Evolutionary conservation across 2,888 invertebrate genomes (phyloP), one percentile per base, ranked within the genome.

Genomic region (Gastracanthus pulcherrimus): DNA sequence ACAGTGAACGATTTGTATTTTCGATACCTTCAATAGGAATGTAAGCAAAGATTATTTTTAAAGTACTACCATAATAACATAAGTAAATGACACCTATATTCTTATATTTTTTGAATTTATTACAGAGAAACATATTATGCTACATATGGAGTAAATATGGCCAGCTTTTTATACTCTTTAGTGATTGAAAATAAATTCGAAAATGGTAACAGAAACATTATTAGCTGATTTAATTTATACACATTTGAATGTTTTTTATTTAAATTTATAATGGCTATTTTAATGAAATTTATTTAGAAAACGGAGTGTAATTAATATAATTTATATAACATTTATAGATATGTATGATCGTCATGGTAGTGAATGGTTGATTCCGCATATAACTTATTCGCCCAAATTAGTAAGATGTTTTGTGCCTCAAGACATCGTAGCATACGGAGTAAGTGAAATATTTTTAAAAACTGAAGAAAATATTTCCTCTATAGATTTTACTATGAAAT

Each of bases 111-210:
- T 36, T 71, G 3, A 36, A 11, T 31, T 72, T 45, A 55, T 71
- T 67, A 9, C 11, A 77, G 77, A 38, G 70, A 70, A 34, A 6
- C n/a, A 2, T 36, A 51, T 29, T 77, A 77, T 19, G 70, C 62
- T 13, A 70, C 70, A 4, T 77, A 62, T 11, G 77, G 77, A 51
- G 77, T 77, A 19, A 70, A 70, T 16, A 13, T 62, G 19, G 77
- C 70, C 11, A 19, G 26, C 1, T 70, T 70, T 38, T 38, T 77
- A 13, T 77, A 62, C 36, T 70, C 77, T 2, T 38, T 77, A 36
- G 9, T 77, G 6, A 29, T n/a, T 9, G 77, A 77, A 51, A 19
- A 77, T 1, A 48, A 9, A 62, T 51, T 67, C 7, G 62, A 36
- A 62, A 70, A n/a, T 29, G 69, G 69, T 70, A 70, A 51, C 4